Base-by-base conservation (phyloP, 2,797 vertebrate genomes). In the Avahi laniger region DNA sequence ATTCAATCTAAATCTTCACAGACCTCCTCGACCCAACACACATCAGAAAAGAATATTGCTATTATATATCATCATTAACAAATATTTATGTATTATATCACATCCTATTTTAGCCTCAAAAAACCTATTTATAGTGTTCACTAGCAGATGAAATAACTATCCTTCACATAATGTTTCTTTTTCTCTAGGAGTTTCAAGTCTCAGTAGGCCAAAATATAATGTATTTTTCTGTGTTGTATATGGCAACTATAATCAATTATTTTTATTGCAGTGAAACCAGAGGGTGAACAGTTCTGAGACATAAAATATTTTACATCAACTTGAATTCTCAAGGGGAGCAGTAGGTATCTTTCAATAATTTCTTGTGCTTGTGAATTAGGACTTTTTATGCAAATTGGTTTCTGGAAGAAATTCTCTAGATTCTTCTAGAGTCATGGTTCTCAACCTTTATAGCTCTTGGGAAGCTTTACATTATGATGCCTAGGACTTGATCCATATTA, bases 141-240 rank as follows among this genome's bases (percentile, higher is more conserved):
- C 57, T 20, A 82, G 5, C 7, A 78, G 65, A 33, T 73, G 13
- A 95, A 93, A 89, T 88, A 93, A 61, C 3, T 78, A 85, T 76
- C 2, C 4, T 38, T 88, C 17, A 46, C 46, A 43, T 26, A 78
- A 5, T 76, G 1, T 65, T 59, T 89, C 4, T 35, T 41, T 50
- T 67, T 67, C 20, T 57, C 8, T 82, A 59, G 2, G 4, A 5
- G 38, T 88, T 70, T 72, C 65, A 88, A 93, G 41, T 81, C n/a
- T 81, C 30, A 33, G 13, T 33, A 75, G 50, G 4, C 6, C 50
- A 95, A 95, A 95, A 65, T 92, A 28, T 82, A 79, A 94, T n/a
- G 6, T 59, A 78, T 82, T 43, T 87, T 4, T 54, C 35, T 48
- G 59, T 38, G 20, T 75, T 83, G 4, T 94, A 57, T 80, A 41